Evolutionary conservation across 2,113 vertebrate genomes (phyloP).

Genomic region (Plecotus auritus): DNA sequence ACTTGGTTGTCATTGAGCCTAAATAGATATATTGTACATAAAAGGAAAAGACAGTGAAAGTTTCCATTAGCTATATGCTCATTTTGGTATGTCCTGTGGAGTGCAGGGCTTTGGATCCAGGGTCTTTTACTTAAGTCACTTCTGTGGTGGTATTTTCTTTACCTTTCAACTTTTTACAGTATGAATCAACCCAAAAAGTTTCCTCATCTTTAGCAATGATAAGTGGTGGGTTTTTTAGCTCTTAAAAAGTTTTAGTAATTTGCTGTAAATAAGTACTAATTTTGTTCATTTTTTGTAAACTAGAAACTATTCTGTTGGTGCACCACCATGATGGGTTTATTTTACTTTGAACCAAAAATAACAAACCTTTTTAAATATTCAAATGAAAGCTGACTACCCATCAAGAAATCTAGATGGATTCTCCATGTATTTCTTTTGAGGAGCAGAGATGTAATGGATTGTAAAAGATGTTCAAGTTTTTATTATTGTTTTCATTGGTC

Average conservation of each 20-base stretch:
- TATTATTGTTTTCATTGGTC: background rate
- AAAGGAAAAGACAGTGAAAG: slow-evolving; percentile 26
- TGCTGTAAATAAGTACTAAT: background rate
- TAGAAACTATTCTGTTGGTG: background rate
- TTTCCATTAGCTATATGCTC: background rate
- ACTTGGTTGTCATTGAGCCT: slow-evolving; percentile 17
- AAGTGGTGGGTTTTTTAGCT: background rate
- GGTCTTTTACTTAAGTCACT: background rate
- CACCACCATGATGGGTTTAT: background rate
- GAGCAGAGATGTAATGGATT: background rate
- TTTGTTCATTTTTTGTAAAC: background rate
- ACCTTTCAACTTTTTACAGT: slow-evolving; percentile 22
- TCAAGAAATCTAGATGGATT: slow-evolving; percentile 28
- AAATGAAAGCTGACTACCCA: background rate
- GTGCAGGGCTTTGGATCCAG: slow-evolving; percentile 27
- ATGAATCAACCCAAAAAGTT: slow-evolving; percentile 6
- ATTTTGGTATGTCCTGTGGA: background rate
- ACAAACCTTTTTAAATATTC: background rate
- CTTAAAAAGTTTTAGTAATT: background rate
- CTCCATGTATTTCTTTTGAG: background rate
- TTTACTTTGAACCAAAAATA: slow-evolving; percentile 28
- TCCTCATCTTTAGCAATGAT: background rate
- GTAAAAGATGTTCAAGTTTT: background rate
- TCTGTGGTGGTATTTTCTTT: background rate
- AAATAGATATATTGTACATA: background rate